Evolutionary conservation across 2,797 vertebrate species (phyloP), one percentile per base, ranked within the genome.

Genomic region (Sciurus carolinensis): DNA sequence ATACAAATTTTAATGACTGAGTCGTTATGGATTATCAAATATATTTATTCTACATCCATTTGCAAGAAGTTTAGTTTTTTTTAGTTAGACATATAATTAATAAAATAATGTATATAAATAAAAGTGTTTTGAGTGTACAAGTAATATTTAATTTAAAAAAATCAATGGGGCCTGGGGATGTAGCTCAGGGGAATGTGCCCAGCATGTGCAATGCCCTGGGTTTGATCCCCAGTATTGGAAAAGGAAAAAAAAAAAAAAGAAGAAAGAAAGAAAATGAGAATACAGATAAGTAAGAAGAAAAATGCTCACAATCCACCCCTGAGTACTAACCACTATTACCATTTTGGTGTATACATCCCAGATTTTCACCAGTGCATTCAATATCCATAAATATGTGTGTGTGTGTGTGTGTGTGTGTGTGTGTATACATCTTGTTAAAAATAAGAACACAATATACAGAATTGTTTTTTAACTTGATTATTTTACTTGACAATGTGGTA

Each of bases 401-500:
- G 24, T 12, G 11, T 64, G 12, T 30, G 28, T 64, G 24, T 12
- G 11, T 64, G 12, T 30, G 24, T 57, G 22, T 62, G 59, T 62
- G 22, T 62, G 52, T 33, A 52, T 73, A 15, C 24, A 62, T 59
- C 13, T 93, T 90, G 81, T 89, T 5, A 71, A 85, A 85, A 67
- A 67, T n/a, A 67, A 69, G 26, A 59, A 72, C 11, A 39, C 59
- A 94, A 44, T 73, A 79, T 26, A 42, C 12, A 33, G 13, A 87
- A 52, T 26, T 54, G 7, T 7, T n/a, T 83, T 39, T 81, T 67
- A 92, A 83, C 67, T 93, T 91, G 28, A 75, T 90, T n/a, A n/a
- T 84, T 95, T 92, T 79, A 84, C 10, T 79, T 96, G 80, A 73
- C 17, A 75, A 42, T 80, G 83, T 10, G 36, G 10, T 64, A 36